Percentiles rank a stretch among this genome's conserved stretches.
phyloP scores from a whole-genome alignment of 2,888 invertebrate genomes.

The Drosophila bunnanda region DNA sequence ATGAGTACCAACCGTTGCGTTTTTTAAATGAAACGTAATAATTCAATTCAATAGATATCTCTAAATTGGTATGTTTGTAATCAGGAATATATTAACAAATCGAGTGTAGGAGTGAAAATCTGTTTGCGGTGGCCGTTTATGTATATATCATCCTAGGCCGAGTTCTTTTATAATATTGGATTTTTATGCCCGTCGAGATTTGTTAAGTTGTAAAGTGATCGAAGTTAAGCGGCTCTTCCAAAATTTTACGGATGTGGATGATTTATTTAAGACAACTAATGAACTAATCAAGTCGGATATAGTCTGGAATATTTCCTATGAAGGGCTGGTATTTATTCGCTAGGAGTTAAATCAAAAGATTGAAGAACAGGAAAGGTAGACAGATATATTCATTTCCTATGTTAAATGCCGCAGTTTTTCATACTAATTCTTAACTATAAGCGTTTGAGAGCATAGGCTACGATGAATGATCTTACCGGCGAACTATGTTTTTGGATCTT shows the following conservation, averaged over 20 bases:
- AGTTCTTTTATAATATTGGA: background rate
- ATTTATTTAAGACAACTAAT: background rate
- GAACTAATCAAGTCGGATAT: background rate
- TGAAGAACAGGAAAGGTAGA: background rate
- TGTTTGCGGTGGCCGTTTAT: background rate
- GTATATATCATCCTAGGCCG: background rate
- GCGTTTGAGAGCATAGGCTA: background rate
- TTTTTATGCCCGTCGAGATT: background rate
- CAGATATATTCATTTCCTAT: background rate
- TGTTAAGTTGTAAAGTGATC: background rate
- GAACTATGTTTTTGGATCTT: slow-evolving; percentile 2
- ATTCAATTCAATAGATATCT: slow-evolving; percentile 1
- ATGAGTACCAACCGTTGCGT: slow-evolving; percentile 7
- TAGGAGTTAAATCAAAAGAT: background rate
- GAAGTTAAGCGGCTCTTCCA: background rate
- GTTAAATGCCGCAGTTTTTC: background rate
- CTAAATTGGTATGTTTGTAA: background rate
- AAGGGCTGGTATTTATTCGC: background rate
- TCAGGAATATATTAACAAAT: background rate
- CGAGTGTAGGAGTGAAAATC: background rate
- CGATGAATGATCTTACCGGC: background rate
- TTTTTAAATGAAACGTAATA: slow-evolving; percentile 8
- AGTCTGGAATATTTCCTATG: background rate
- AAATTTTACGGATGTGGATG: background rate
- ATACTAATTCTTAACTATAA: background rate